These are phyloP conservation scores for Glyptemys insculpta DNA, from an alignment of 2,797 vertebrate species.

Conservation along the genomic window DNA sequence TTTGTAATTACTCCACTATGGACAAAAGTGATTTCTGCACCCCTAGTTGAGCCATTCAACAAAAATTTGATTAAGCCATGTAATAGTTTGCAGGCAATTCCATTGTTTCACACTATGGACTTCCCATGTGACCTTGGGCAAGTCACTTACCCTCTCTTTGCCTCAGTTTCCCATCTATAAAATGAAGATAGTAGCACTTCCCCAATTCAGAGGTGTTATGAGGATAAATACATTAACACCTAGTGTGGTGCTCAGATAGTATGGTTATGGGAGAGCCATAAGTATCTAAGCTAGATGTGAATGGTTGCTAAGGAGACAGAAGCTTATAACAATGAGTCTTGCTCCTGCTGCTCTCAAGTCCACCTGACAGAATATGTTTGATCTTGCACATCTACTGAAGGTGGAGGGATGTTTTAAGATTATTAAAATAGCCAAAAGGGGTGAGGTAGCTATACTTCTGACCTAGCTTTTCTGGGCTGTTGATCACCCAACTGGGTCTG, in stretches of 20 bases:
- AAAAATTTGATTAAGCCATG: not conserved
- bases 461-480: not conserved
- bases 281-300: conserved; percentile 56
- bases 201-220: conserved; percentile 52
- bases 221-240: conserved; percentile 65
- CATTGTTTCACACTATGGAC: not conserved
- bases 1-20: not conserved
- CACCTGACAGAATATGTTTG: not conserved
- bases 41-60: not conserved
- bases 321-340: conserved; percentile 21
- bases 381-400: not conserved
- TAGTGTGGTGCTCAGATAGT: conserved; percentile 30
- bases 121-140: not conserved
- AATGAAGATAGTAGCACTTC: conserved; percentile 46
- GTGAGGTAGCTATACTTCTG: not conserved
- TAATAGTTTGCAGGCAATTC: not conserved
- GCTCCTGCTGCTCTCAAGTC: not conserved
- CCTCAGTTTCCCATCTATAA: conserved; percentile 21
- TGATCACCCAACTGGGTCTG: not conserved
- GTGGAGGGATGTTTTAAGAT: not conserved
- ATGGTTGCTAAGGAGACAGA: conserved; percentile 44
- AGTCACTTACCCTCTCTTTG: not conserved
- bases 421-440: not conserved
- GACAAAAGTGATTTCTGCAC: not conserved
- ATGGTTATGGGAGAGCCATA: conserved; percentile 65